phyloP scores from a whole-genome alignment of 2,888 invertebrate genomes.

The Oscheius sp. region DNA sequence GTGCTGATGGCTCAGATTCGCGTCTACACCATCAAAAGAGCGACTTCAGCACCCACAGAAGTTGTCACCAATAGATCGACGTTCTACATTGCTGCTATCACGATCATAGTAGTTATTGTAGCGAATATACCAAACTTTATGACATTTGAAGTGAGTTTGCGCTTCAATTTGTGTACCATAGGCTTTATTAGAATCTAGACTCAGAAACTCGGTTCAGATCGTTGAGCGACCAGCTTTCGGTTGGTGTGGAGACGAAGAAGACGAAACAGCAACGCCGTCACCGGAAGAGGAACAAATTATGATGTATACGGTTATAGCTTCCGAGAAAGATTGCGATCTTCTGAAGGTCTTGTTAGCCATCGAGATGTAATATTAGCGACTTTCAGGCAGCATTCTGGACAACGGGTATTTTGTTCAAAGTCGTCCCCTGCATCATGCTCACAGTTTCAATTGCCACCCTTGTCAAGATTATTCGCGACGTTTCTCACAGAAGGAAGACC shows the following conservation, averaged over 20 bases:
- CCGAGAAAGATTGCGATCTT: constrained; percentile 53
- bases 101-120: constrained; percentile 58
- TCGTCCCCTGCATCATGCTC: constrained; percentile 71
- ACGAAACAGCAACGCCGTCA: neutral
- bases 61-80: constrained; percentile 55
- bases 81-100: constrained; percentile 57
- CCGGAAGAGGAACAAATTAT: constrained; percentile 31
- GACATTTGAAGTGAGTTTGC: constrained; percentile 65
- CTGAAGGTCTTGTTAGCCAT: constrained; percentile 41
- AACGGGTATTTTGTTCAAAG: constrained; percentile 72
- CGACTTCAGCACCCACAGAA: constrained; percentile 66
- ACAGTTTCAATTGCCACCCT: constrained; percentile 70
- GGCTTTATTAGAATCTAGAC: neutral
- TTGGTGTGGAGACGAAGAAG: constrained; percentile 32
- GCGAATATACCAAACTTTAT: constrained; percentile 71
- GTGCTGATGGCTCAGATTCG: constrained; percentile 76
- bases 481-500: constrained; percentile 64
- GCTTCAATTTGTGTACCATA: neutral
- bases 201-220: constrained; percentile 53
- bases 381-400: constrained; percentile 70
- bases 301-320: constrained; percentile 51
- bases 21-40: constrained; percentile 75
- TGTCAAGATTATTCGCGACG: constrained; percentile 70
- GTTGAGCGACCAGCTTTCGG: constrained; percentile 58
- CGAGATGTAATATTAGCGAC: neutral